These are phyloP conservation scores for Nasonia oneida DNA, from an alignment of 2,888 invertebrate species.

Conservation along the genomic window DNA sequence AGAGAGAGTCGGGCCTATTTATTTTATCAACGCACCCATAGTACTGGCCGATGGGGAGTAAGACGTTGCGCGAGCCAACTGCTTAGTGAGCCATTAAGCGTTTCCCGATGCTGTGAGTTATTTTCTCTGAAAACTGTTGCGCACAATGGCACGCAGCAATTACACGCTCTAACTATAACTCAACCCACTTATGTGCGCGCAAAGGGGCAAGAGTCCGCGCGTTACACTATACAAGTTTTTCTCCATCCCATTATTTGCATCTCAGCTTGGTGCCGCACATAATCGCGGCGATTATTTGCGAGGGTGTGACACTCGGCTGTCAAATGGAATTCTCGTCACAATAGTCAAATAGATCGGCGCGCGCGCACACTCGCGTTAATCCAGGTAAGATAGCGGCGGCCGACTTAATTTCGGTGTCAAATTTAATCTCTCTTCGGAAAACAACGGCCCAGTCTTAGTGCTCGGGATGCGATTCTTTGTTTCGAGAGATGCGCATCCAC, in stretches of 20 bases:
- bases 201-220: constrained; percentile 7
- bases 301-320: constrained; percentile 47
- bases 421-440: background rate
- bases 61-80: no score
- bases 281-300: constrained; percentile 43
- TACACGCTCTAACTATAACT: background rate
- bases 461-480: no score
- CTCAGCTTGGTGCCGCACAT: constrained; percentile 46
- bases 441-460: background rate
- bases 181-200: background rate
- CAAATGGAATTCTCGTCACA: background rate
- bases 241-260: constrained; percentile 47
- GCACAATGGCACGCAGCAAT: constrained; percentile 24
- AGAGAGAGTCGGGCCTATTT: background rate
- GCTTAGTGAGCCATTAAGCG: no score
- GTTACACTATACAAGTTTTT: constrained; percentile 3
- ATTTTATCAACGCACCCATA: constrained; percentile 36
- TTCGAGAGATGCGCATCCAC: no score
- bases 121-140: constrained; percentile 32
- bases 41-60: background rate
- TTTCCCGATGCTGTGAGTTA: background rate
- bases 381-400: background rate
- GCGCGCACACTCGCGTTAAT: no score
- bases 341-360: background rate
- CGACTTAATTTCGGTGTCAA: background rate